Base-by-base conservation (phyloP, 2,797 vertebrate species). In the Salarias fasciatus region DNA sequence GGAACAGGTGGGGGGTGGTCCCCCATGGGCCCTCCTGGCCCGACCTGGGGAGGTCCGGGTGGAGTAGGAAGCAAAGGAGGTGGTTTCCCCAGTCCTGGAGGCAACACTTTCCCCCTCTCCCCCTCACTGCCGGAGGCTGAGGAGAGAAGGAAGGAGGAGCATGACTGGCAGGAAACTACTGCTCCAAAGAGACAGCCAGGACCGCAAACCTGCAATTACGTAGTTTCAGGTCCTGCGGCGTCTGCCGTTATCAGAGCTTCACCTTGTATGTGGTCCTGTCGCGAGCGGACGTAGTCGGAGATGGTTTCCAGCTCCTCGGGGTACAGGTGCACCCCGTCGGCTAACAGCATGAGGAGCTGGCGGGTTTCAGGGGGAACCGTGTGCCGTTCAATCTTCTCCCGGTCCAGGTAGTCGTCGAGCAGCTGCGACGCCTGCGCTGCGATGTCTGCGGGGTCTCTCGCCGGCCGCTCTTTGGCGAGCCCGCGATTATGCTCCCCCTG, bases 61-160 rank as follows among this genome's bases (percentile, higher is more conserved):
- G 92, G 90, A 1, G 87, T 92, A 6, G 85, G 91, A n/a, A 93
- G 90, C 46, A 95, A 87, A 6, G 93, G 89, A 11, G 90, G 93
- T 0, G 78, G 89, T 72, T 93, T 93, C 42, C 86, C 86, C 43
- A 90, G 51, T 0, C 74, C 75, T 35, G 85, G 78, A 13, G 87
- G 87, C 11, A 90, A 50, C 67, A 86, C 73, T 42, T 72, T 89
- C 5, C 75, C 81, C 62, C 67, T 69, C 43, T 67, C 75, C 13
- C 9, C 84, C 47, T 88, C 81, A 8, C 54, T 8, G 24, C 71
- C 83, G 55, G 74, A 65, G 4, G 60, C 82, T 92, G 69, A 12
- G 12, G 58, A 29, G 33, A 51, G 11, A 53, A 42, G 5, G 18
- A 0, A 6, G 54, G 0, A 57, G 2, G 51, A 48, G 49, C 8